Evolutionary conservation across 2,797 vertebrate genomes (phyloP), one percentile per base, ranked within the genome.

Genomic region (Centropyge bicolor): DNA sequence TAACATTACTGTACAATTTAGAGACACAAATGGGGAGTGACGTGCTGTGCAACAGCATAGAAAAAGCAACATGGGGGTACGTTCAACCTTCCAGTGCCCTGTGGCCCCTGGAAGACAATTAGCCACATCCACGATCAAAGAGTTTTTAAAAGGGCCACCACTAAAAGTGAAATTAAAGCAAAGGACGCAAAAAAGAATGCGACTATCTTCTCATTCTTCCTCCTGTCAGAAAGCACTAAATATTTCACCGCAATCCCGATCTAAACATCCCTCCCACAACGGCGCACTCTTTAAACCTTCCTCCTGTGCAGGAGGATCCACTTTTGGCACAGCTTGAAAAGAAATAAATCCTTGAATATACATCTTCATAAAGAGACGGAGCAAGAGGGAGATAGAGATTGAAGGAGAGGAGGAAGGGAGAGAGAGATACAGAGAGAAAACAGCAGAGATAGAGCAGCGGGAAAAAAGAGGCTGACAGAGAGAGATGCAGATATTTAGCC

Each of bases 291-390:
- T 82, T 80, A 80, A 84, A 85, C 52, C 69, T 41, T 69, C 66
- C 55, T 78, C 74, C 78, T 86, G 71, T 80, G 62, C 69, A 81
- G 62, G 27, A 81, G 57, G 70, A 88, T 70, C 38, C 70, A 84
- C 68, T 87, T 89, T 82, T 89, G 87, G 90, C 86, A 85, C 35
- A 1, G 68, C 84, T 80, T 86, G 73, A 86, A 87, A 90, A 85
- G 69, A 83, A 84, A 87, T 80, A 73, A 87, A 90, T 85, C 86
- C 78, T 75, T 79, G 70, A 80, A 81, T 88, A 85, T 83, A 74
- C 72, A 86, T 84, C 78, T 86, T 82, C 79, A 85, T 78, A 55
- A 81, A 84, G 71, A 70, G 67, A 85, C 35, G 54, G 70, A 59
- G 75, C 24, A 70, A 68, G 45, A 67, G 41, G 75, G 70, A 80